Conservation (phyloP, 2,113 vertebrate genomes). For the Pseudonaja textilis region DNA sequence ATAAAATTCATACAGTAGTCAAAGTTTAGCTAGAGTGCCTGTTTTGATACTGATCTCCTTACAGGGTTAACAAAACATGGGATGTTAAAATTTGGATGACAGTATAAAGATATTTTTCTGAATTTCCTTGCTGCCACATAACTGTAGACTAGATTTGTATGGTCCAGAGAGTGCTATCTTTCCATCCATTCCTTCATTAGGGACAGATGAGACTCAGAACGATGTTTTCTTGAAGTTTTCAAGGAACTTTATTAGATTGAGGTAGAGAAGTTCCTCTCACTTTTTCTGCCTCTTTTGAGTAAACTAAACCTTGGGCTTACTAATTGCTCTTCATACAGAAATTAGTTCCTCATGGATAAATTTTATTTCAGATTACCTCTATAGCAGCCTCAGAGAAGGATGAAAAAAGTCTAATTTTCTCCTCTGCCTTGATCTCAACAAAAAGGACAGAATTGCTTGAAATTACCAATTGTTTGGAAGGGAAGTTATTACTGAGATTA, state of each 20-base stretch:
- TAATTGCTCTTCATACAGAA: not conserved
- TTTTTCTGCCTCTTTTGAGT: not conserved
- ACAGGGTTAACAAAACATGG: not conserved
- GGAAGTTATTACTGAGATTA: not conserved
- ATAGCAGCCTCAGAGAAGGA: not conserved
- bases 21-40: not conserved
- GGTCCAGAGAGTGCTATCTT: not conserved
- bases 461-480: not conserved
- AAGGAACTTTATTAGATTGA: not conserved
- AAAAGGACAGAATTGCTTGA: not conserved
- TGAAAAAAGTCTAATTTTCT: not conserved
- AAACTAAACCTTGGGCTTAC: not conserved
- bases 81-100: not conserved
- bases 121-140: not conserved
- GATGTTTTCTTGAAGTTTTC: not conserved
- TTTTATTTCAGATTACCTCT: not conserved
- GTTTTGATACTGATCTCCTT: not conserved
- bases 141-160: not conserved
- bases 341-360: not conserved
- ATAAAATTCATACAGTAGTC: not conserved
- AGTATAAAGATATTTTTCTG: not conserved
- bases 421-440: not conserved
- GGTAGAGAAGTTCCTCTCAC: not conserved
- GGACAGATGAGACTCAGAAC: not conserved
- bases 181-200: not conserved